These are phyloP conservation scores for Cantharis lateralis DNA, from an alignment of 2,888 invertebrate genomes.

Conservation along the genomic window DNA sequence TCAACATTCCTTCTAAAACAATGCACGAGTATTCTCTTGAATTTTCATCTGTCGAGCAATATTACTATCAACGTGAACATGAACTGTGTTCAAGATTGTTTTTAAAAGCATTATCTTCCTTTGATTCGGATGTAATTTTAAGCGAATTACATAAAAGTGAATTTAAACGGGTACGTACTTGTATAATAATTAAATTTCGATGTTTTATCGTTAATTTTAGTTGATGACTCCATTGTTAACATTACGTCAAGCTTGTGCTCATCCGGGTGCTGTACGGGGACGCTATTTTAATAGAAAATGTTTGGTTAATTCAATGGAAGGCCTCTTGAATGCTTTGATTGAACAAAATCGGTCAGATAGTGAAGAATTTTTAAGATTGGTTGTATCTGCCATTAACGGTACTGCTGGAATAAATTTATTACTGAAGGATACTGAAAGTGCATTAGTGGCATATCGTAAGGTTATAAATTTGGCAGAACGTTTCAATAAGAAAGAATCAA, in stretches of 20 bases:
- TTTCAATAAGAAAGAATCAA: constrained; percentile 39
- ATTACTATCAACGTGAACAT: constrained; percentile 72
- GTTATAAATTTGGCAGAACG: constrained; percentile 59
- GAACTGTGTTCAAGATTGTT: constrained; percentile 59
- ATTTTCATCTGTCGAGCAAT: constrained; percentile 74
- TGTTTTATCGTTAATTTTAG: constrained; percentile 42
- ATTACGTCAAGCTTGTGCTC: constrained; percentile 72
- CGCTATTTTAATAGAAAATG: constrained; percentile 60
- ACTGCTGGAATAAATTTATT: constrained; percentile 67
- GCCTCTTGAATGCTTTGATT: constrained; percentile 68
- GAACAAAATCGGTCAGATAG: constrained; percentile 64
- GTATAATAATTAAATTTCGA: neutral
- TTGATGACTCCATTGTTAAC: constrained; percentile 67
- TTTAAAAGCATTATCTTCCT: constrained; percentile 54
- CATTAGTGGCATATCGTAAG: constrained; percentile 65
- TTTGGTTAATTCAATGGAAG: constrained; percentile 65
- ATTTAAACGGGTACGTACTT: constrained; percentile 50
- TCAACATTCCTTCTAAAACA: constrained; percentile 68
- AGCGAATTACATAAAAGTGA: constrained; percentile 56
- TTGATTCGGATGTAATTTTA: constrained; percentile 56
- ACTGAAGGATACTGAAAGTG: constrained; percentile 57
- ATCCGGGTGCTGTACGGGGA: constrained; percentile 66
- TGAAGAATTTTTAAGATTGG: constrained; percentile 66
- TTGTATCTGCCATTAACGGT: constrained; percentile 71
- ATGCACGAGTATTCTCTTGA: constrained; percentile 63